Conservation (phyloP, 92 coral and sea anemone genomes). For the Anthopleura xanthogrammica region DNA sequence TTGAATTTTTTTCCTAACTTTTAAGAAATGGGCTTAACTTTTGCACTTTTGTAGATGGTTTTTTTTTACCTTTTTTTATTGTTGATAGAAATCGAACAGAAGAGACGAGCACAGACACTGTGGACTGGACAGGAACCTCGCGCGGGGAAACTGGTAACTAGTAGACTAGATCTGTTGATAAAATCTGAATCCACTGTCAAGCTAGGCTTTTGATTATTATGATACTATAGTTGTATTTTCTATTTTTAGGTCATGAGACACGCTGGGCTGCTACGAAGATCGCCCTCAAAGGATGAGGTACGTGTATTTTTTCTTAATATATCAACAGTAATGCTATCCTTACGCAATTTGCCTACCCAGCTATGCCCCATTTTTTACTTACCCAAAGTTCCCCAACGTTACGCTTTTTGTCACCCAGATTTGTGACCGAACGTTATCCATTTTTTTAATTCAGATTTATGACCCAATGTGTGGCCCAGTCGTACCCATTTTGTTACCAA, state of each 20-base stretch:
- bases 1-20: not conserved
- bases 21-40: no score
- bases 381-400: no score
- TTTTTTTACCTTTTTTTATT: not conserved
- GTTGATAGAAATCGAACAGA: constrained; percentile 66
- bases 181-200: no score
- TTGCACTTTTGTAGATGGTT: no score
- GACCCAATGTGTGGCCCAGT: no score
- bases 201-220: no score
- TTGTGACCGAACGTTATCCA: no score
- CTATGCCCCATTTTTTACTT: no score
- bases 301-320: not conserved
- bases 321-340: not conserved
- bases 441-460: not conserved
- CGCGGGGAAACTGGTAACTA: constrained; percentile 88
- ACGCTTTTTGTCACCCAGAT: no score
- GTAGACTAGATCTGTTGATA: not conserved
- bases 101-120: constrained; percentile 67
- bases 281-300: constrained; percentile 72
- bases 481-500: no score
- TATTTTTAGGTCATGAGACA: constrained; percentile 84
- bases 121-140: constrained; percentile 85
- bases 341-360: no score
- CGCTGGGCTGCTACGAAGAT: constrained; percentile 83
- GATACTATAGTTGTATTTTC: not conserved